A percentile compares a stretch with the other conserved stretches of the same genome.
Conservation (phyloP, 2,888 invertebrate genomes). For the Blastobasis lacticolella region DNA sequence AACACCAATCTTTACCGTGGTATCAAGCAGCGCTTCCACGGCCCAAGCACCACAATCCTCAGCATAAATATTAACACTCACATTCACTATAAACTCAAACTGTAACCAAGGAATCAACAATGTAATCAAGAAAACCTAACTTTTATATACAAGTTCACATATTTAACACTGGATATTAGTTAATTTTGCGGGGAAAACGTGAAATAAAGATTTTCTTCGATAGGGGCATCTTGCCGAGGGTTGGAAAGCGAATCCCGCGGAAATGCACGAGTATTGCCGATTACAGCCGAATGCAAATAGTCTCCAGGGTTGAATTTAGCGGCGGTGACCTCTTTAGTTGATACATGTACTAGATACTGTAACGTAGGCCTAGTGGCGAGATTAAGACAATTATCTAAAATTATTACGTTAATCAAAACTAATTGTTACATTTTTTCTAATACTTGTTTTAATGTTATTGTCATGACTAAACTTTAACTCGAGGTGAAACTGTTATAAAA, state of each 20-base stretch:
- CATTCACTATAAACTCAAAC: slow-evolving; percentile 42
- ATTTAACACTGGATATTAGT: slow-evolving; percentile 6
- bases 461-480: no score
- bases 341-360: no score
- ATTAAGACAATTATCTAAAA: no score
- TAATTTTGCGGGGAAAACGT: slow-evolving; percentile 27
- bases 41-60: slow-evolving; percentile 24
- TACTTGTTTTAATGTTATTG: no score
- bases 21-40: slow-evolving; percentile 30
- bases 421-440: no score
- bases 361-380: no score
- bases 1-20: slow-evolving; percentile 32
- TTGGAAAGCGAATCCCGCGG: slow-evolving; percentile 54
- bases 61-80: slow-evolving; percentile 51
- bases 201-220: slow-evolving; percentile 54
- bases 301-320: slow-evolving; percentile 40
- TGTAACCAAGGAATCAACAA: slow-evolving; percentile 28
- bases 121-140: slow-evolving; percentile 21
- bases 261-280: slow-evolving; percentile 59
- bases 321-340: slow-evolving; percentile 14
- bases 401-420: no score
- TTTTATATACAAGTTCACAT: slow-evolving; percentile 29
- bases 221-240: slow-evolving; percentile 59
- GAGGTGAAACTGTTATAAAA: no score
- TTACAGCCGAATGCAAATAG: slow-evolving; percentile 56